Evolutionary conservation across 2,797 vertebrate genomes (phyloP), one percentile per base, ranked within the genome.

Genomic region (Cossypha heuglini): DNA sequence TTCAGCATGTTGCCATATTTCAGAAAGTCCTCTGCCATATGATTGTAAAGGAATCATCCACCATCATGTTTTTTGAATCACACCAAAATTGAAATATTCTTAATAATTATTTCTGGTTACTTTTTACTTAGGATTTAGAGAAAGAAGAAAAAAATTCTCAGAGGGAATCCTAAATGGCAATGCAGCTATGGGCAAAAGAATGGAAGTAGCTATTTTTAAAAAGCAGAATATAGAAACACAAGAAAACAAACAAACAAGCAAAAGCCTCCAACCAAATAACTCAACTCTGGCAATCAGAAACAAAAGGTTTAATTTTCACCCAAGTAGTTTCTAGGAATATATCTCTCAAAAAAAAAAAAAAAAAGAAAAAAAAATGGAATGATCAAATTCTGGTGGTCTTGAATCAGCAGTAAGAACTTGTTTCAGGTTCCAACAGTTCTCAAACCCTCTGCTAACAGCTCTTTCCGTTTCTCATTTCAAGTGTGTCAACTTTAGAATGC

Each of bases 401-500:
- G 31, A 16, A 37, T 37, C 37, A 11, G 11, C 37, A 37, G 37
- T 37, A 37, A 37, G 37, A 37, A 37, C 37, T 37, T 37, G 37
- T 37, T 71, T 89, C 48, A 63, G 37, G 17, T 38, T 62, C 18
- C 24, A 43, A 13, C 6, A 35, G 7, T 38, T 86, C n/a, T 74
- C 21, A 71, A 52, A 64, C 29, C 57, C 25, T 42, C 16, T 79
- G 25, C 21, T 49, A 59, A 21, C 19, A 71, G 4, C 3, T 74
- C 25, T 69, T 90, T 54, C 10, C 8, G 4, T 51, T 66, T 58
- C 42, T 51, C 35, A 22, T 45, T 15, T 48, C 16, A 68, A 33
- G 14, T 13, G 3, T 15, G 6, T 67, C 0, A 0, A 45, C 28
- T 31, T 35, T 22, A 59, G 7, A 22, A 35, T 49, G 29, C 20